Percentiles rank a stretch among this genome's conserved stretches.
phyloP scores from a whole-genome alignment of 1,140 invertebrate species.

The Hycleus phaleratus region DNA sequence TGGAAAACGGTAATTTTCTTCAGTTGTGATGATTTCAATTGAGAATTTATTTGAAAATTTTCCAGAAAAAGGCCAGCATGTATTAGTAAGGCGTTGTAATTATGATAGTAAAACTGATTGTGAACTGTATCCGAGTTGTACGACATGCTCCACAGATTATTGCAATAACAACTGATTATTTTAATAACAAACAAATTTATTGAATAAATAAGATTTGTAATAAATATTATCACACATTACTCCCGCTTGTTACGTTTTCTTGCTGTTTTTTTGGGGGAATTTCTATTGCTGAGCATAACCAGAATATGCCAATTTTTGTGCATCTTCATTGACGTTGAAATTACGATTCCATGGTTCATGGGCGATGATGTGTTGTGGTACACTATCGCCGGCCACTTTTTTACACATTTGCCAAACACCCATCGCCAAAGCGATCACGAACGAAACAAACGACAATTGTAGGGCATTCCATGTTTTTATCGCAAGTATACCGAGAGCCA shows the following conservation, averaged over 20 bases:
- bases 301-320: slow-evolving; percentile 65
- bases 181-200: no score
- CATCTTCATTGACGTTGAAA: slow-evolving; percentile 48
- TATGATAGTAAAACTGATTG: no score
- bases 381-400: slow-evolving; percentile 68
- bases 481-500: slow-evolving; percentile 72
- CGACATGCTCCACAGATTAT: no score
- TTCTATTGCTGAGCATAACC: slow-evolving; percentile 47
- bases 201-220: neutral
- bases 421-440: slow-evolving; percentile 70
- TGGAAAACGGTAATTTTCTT: no score
- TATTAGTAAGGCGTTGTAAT: no score
- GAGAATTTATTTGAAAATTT: no score
- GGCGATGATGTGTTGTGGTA: slow-evolving; percentile 58
- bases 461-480: slow-evolving; percentile 79
- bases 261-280: neutral
- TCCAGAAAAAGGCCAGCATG: no score
- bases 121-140: no score
- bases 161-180: no score
- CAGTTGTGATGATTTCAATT: no score
- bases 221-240: slow-evolving; percentile 5
- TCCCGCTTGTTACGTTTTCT: neutral
- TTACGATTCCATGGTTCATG: slow-evolving; percentile 55
- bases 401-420: slow-evolving; percentile 79
- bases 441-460: slow-evolving; percentile 77